Percentiles rank a stretch among this genome's conserved stretches.
Evolutionary conservation across 2,888 invertebrate genomes (phyloP).

Genomic region (Pachliopta kotzebuea): DNA sequence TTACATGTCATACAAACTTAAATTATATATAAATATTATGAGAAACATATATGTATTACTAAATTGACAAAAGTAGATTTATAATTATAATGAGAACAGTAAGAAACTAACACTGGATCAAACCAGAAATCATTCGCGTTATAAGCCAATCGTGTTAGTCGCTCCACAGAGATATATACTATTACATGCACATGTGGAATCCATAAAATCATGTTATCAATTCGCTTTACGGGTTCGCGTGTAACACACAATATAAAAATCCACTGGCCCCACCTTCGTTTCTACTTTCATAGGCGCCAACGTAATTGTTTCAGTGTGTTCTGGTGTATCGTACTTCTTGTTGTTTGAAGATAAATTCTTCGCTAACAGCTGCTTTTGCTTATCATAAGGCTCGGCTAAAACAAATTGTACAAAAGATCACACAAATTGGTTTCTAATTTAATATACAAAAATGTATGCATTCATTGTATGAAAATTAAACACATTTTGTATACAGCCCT

Average conservation of each 20-base stretch:
- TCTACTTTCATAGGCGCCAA: slow-evolving; percentile 43
- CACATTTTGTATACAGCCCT: no score
- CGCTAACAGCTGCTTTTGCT: slow-evolving; percentile 43
- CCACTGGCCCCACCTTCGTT: slow-evolving; percentile 42
- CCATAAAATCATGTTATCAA: slow-evolving; percentile 2
- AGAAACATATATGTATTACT: no score
- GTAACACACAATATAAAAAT: slow-evolving; percentile 1
- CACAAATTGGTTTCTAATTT: background rate
- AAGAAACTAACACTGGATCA: no score
- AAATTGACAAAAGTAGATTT: no score
- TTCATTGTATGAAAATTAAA: no score
- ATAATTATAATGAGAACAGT: no score
- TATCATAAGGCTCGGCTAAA: slow-evolving; percentile 48
- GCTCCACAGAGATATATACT: no score
- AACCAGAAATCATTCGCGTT: no score
- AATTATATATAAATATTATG: no score
- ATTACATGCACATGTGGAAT: background rate
- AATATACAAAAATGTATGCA: no score
- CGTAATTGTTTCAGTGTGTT: slow-evolving; percentile 41
- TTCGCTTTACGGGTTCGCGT: slow-evolving; percentile 1
- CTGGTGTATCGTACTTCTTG: slow-evolving; percentile 46
- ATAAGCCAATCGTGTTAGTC: no score
- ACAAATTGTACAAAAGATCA: slow-evolving; percentile 5
- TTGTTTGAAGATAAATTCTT: slow-evolving; percentile 49
- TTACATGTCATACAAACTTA: no score